These are phyloP conservation scores for Edolisoma coerulescens DNA, from an alignment of 2,113 vertebrate species.

Conservation along the genomic window DNA sequence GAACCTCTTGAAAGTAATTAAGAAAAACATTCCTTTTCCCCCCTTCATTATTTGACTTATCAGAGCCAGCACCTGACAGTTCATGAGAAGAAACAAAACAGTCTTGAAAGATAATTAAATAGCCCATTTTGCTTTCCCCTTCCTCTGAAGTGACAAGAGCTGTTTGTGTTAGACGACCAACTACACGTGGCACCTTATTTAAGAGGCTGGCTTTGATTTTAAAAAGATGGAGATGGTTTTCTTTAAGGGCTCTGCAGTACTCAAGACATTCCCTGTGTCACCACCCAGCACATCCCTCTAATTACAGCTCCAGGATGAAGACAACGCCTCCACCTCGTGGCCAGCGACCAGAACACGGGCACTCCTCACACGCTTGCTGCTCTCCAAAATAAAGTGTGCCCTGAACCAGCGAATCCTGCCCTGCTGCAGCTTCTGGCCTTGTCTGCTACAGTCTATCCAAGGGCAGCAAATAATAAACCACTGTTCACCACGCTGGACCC, in stretches of 20 bases:
- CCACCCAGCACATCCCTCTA: accelerated
- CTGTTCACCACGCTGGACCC: not conserved
- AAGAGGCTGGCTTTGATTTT: not conserved
- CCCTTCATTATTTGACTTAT: not conserved
- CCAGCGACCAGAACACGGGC: not conserved
- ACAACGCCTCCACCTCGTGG: constrained; percentile 60
- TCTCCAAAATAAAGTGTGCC: accelerated
- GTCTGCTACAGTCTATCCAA: not conserved
- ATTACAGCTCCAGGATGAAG: not conserved
- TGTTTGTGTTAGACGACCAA: not conserved
- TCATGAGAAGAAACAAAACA: not conserved
- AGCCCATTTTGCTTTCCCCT: not conserved
- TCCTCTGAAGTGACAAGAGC: not conserved
- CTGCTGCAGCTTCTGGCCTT: not conserved
- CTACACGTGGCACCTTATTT: accelerated
- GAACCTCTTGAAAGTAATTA: not conserved
- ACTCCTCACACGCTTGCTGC: not conserved
- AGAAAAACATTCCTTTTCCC: not conserved
- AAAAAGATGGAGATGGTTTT: not conserved
- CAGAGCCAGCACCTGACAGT: not conserved
- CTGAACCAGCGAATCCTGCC: not conserved
- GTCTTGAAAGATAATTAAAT: not conserved
- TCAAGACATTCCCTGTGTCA: not conserved
- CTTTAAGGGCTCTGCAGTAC: not conserved
- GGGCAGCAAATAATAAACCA: not conserved